Evolutionary conservation across 2,113 vertebrate genomes (phyloP), one percentile per base, ranked within the genome.

Genomic region (Prunella himalayana): DNA sequence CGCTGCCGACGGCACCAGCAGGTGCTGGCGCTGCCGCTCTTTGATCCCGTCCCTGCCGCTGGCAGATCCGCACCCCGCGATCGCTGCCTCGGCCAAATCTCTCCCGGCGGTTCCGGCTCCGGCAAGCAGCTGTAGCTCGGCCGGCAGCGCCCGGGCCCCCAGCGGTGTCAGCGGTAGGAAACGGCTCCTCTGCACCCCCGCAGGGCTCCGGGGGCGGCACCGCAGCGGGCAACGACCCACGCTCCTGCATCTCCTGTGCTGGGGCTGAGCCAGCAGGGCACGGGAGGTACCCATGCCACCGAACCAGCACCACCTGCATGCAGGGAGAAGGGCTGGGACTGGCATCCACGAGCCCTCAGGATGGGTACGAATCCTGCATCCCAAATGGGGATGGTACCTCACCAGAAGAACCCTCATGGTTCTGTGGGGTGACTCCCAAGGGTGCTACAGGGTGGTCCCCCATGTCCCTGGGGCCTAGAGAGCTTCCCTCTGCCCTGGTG

Each of bases 31-130:
- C 90, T 82, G 82, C 72, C 5, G 3, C 57, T 92, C 86, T 96
- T 96, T 96, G 86, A 94, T 96, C 87, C 63, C 76, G 59, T 39
- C 68, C 72, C 90, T 30, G 92, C 90, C 9, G 44, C 44, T 5
- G 49, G 76, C 18, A 6, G 35, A 94, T 91, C 86, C 39, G 30
- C 16, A 9, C 78, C 56, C 13, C 9, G n/a, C 45, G 54, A 90
- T 53, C 6, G 9, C 71, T 45, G 66, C 71, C 75, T 71, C 6
- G 2, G 84, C 92, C 94, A 95, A 72, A 80, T 72, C 71, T 72
- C 94, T 42, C 44, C 76, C 2, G 19, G 94, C 44, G 1, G 28
- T 92, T 92, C 94, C 86, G 57, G 71, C 59, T 66, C 61, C 2
- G n/a, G 76, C 1, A 5, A 92, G 80, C 83, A 37, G 13, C 10